Evolutionary conservation across 2,888 invertebrate species (phyloP), one percentile per base, ranked within the genome.

Genomic region (Flabesymbios commensalis): DNA sequence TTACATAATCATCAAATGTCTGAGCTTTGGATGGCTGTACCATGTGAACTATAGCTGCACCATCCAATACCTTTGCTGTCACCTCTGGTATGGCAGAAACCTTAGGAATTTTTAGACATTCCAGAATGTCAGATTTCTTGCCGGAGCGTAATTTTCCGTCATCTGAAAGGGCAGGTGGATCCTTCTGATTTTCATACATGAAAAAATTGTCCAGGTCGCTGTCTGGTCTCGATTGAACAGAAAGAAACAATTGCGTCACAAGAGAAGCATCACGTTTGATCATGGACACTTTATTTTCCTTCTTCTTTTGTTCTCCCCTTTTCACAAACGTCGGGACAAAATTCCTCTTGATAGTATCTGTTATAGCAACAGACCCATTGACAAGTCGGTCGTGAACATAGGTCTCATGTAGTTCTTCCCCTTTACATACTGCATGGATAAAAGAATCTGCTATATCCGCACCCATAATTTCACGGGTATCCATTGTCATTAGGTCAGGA

Each of bases 1-100:
- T 22, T 3, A 63, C 59, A 59, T 67, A 71, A 2, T 69, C 67
- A 22, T 63, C 32, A 52, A 72, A 69, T 1, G 67, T 65, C 24
- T 53, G 56, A n/a, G 51, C 57, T 2, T 24, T 41, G 7, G 47
- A 33, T 7, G 58, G 57, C 32, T 28, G 28, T 33, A 64, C 22
- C 47, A 59, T 55, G 49, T 69, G 65, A 10, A 67, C 57, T n/a
- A 70, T 54, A 10, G 57, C 69, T 24, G 70, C 57, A 24, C 67
- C 64, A 54, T 64, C 69, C n/a, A 54, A 29, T n/a, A 54, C 41
- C 4, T 41, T 19, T 26, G 28, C 54, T 14, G 2, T 54, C 14
- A 51, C 51, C n/a, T 14, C 22, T 41, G 36, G 24, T 14, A 26
- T 1, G 14, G 17, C 39, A 19, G 54, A 22, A 19, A 36, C 22